Base-by-base conservation (phyloP, 1,140 invertebrate species). In the Trichoplusia ni region DNA sequence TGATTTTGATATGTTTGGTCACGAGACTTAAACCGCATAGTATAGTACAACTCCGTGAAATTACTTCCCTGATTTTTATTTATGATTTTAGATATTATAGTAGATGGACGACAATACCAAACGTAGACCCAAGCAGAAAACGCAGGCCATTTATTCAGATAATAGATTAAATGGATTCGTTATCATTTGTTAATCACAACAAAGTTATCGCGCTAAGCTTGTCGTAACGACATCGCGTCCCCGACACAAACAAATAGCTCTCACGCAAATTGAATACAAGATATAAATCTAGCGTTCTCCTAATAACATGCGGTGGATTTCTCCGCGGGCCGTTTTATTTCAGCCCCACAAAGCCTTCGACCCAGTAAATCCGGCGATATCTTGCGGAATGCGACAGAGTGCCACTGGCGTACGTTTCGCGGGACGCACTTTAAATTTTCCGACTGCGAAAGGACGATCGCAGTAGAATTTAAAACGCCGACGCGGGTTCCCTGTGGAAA, bases 281-380 rank as follows among this genome's bases (percentile, higher is more conserved):
- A 83, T 83, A 85, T 86, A 87, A 85, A 85, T 87, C 80, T 79
- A 84, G 71, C 74, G 68, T 82, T 80, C 79, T 79, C 79, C 81
- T 84, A 81, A 84, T 83, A 81, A 81, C 80, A 79, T 79, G 77
- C 82, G 77, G 75, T 78, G 77, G 78, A 85, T 87, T 87, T 87
- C 84, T 85, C 82, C 56, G 75, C 74, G 82, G 84, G 79, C 81
- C 77, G 77, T 84, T 84, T 85, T 84, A 84, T 87, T 84, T 82
- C 73, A 77, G 69, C 66, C 69, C 61, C 79, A 83, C 81, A 83
- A 86, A 84, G 82, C 79, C 74, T 80, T 67, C 71, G 75, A 71
- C 72, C 80, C 81, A 77, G 75, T 86, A 86, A 86, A 86, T 86
- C 78, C 79, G 68, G 31, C 79, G 77, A 78, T 85, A 85, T 85